A percentile compares a stretch with the other conserved stretches of the same genome.
phyloP scores from a whole-genome alignment of 1,140 invertebrate genomes.

The Drosophila kohkoa region DNA sequence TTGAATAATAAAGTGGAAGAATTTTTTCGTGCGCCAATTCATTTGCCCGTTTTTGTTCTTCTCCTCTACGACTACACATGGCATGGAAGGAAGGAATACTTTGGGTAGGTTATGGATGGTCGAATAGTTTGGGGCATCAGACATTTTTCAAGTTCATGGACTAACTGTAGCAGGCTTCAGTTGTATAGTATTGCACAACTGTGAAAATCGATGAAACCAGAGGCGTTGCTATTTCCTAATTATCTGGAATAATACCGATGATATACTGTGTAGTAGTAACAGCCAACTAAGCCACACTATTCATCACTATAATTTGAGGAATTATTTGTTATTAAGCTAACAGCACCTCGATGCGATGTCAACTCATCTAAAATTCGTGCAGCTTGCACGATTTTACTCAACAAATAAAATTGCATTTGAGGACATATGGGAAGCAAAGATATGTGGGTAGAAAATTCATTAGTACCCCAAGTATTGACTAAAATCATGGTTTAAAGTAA shows the following conservation, averaged over 20 bases:
- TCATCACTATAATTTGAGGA: background rate
- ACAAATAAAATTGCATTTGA: background rate
- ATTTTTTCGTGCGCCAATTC: slow-evolving; percentile 55
- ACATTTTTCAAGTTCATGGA: slow-evolving; percentile 65
- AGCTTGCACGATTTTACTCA: background rate
- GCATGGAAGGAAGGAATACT: background rate
- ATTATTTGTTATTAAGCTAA: background rate
- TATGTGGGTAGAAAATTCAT: background rate
- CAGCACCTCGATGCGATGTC: background rate
- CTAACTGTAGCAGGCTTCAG: slow-evolving; percentile 39
- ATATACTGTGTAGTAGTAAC: background rate
- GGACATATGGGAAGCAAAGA: background rate
- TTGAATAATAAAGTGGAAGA: slow-evolving; percentile 3
- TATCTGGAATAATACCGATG: slow-evolving; percentile 10
- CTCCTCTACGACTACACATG: background rate
- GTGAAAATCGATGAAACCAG: slow-evolving; percentile 65
- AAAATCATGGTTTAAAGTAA: too few relatives aligned
- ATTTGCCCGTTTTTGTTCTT: slow-evolving; percentile 27
- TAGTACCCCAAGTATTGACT: background rate
- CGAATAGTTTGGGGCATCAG: slow-evolving; percentile 21
- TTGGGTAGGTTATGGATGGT: background rate
- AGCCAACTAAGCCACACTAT: background rate
- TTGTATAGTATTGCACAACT: slow-evolving; percentile 55
- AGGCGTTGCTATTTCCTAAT: slow-evolving; percentile 56
- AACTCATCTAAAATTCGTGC: too few relatives aligned